A percentile compares a stretch with the other conserved stretches of the same genome.
phyloP scores from a whole-genome alignment of 2,888 invertebrate species.

The Perdita meconis region DNA sequence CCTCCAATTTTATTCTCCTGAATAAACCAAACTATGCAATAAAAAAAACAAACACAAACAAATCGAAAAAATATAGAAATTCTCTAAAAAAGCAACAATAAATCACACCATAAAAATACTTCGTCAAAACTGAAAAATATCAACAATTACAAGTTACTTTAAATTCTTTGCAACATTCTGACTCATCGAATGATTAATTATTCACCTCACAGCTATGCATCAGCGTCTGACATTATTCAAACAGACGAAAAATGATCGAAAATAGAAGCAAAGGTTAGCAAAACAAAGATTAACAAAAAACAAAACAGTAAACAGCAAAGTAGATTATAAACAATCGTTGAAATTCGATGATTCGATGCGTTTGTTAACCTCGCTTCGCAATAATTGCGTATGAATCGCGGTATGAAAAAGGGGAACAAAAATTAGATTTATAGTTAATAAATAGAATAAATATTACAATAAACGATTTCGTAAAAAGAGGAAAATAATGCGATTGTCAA shows the following conservation, averaged over 20 bases:
- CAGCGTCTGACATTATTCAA: neutral
- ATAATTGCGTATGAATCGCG: constrained; percentile 30
- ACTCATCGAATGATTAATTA: constrained; percentile 55
- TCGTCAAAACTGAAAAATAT: neutral
- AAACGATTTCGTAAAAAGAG: neutral
- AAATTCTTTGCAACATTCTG: constrained; percentile 44
- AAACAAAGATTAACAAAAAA: neutral
- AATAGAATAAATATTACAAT: neutral
- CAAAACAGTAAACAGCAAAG: constrained; percentile 14
- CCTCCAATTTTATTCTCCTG: neutral
- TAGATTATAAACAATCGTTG: constrained; percentile 15
- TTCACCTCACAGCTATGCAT: neutral
- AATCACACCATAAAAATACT: neutral
- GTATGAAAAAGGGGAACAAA: neutral
- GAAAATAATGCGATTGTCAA: neutral
- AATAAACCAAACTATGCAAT: no score
- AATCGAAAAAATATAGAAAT: no score
- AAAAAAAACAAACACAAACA: no score
- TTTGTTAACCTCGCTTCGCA: constrained; percentile 41
- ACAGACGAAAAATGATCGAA: neutral
- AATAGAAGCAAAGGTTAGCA: no score
- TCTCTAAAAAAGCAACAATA: no score
- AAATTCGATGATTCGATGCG: constrained; percentile 33
- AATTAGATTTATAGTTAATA: neutral
- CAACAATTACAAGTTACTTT: constrained; percentile 18